Evolutionary conservation across 2,797 vertebrate genomes (phyloP), one percentile per base, ranked within the genome.

Genomic region (Gobio occitaniae): DNA sequence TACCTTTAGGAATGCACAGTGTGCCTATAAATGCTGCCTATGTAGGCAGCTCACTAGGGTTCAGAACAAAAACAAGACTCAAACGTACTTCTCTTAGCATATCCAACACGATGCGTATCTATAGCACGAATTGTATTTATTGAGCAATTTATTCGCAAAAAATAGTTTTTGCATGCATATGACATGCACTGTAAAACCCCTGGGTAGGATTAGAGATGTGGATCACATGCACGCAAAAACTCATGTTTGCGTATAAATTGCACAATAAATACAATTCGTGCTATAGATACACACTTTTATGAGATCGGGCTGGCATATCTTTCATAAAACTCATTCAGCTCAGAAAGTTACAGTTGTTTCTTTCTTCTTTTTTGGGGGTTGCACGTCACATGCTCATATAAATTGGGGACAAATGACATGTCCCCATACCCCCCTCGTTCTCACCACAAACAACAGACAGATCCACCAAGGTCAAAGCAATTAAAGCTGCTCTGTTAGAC

Each of bases 401-500:
- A 69, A 80, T 29, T 17, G 32, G 48, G 52, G 47, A 75, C 69
- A 82, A 59, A 76, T 74, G 78, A 83, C 84, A 87, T 85, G 32
- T 83, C 82, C 29, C 56, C 21, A 44, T 54, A 74, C 21, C 81
- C 54, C 12, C 7, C 47, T 78, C 16, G 12, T 70, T 71, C 61
- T 52, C 6, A 70, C n/a, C 36, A 50, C 54, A 80, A 61, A 84
- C 54, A 71, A 50, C 65, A 5, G 16, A 74, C 65, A 52, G 17
- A 29, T 83, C 70, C 59, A 48, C 19, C 4, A 13, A 38, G 76
- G 71, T 91, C 90, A 88, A 87, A 72, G 76, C 87, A 84, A 48
- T 82, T 92, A 89, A 87, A 90, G 36, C 44, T 86, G 84, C 56
- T 66, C 86, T 72, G 74, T 80, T 86, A 86, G 88, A 85, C 72